Evolutionary conservation across 2,113 vertebrate genomes (phyloP).

Genomic region (Alosa alosa): DNA sequence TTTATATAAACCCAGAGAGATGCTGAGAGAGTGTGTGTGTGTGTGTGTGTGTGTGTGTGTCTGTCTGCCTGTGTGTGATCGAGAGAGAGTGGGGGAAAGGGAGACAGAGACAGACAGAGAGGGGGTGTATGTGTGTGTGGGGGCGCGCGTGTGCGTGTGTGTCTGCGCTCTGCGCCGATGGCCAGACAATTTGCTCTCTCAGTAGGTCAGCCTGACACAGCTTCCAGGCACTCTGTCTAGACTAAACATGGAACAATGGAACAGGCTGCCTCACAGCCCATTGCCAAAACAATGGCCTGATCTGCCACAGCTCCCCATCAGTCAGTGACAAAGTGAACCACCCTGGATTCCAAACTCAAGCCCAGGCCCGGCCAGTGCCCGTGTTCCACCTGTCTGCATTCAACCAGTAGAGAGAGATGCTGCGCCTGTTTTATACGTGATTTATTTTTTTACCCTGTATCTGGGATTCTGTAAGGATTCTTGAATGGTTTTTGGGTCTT

Average conservation of each 20-base stretch:
- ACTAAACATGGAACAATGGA: slow-evolving; percentile 35
- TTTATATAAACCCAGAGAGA: background rate
- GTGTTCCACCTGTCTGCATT: slow-evolving; percentile 4
- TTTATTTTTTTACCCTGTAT: too few relatives aligned
- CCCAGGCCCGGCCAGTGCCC: slow-evolving; percentile 27
- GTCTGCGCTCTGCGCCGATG: slow-evolving; percentile 14
- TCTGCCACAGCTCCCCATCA: slow-evolving; percentile 21
- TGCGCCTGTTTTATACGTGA: background rate
- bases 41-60: background rate
- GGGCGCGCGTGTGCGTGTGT: background rate
- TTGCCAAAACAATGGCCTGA: slow-evolving; percentile 10
- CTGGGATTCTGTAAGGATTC: too few relatives aligned
- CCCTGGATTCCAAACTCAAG: background rate
- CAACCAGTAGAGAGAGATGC: background rate
- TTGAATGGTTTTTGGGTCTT: too few relatives aligned
- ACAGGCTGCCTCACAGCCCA: slow-evolving; percentile 25
- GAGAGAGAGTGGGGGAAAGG: background rate
- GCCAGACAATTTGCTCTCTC: slow-evolving; percentile 31
- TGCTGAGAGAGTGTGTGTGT: background rate
- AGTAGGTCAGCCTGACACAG: slow-evolving; percentile 49
- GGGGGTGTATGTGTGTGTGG: background rate
- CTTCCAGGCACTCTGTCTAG: slow-evolving; percentile 41
- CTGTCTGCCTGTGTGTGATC: background rate
- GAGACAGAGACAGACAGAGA: background rate
- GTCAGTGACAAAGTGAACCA: background rate